Base-by-base conservation (phyloP, 1,140 invertebrate genomes). In the Lethrus apterus region DNA sequence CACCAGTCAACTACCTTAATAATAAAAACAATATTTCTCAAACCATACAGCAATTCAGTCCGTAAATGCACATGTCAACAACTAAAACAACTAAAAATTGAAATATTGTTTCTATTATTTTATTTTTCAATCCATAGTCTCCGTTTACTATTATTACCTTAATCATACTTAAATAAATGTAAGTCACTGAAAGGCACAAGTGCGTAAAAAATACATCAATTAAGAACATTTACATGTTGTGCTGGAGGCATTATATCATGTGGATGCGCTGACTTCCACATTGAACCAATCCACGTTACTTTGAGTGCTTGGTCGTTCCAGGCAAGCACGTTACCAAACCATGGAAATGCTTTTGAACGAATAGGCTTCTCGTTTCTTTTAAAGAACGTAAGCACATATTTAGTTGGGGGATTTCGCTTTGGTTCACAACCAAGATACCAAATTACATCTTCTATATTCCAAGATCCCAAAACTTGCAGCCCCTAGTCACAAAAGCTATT, bases 381-480 rank as follows among this genome's bases (percentile, higher is more conserved):
- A 52, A 89, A 80, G 52, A 89, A 86, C 0, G 86, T 89, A 17
- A 89, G 77, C 1, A 80, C 73, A 83, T 84, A 88, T 34, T 78
- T 79, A 47, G 78, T 79, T 42, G 84, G 83, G n/a, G 86, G 80
- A 64, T 81, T 83, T 43, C 86, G 70, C 62, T 88, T 89, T 1
- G 78, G 62, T 58, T 92, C 89, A 58, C 82, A 77, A 7, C 89
- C 89, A 45, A 86, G 68, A 67, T 90, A 93, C 81, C 85, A 87
- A 4, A 81, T 62, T 31, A 88, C 78, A 60, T 89, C 82, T 63
- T 88, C 83, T 14, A 89, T 75, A 53, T 76, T 75, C 84, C 85
- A 89, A 46, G 79, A 78, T 44, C 76, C 75, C 7, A 84, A 56
- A 60, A 79, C 78, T 8, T 71, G 63, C 0, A 77, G 75, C 52